Base-by-base conservation (phyloP, 2,797 vertebrate genomes). In the Alauda arvensis region DNA sequence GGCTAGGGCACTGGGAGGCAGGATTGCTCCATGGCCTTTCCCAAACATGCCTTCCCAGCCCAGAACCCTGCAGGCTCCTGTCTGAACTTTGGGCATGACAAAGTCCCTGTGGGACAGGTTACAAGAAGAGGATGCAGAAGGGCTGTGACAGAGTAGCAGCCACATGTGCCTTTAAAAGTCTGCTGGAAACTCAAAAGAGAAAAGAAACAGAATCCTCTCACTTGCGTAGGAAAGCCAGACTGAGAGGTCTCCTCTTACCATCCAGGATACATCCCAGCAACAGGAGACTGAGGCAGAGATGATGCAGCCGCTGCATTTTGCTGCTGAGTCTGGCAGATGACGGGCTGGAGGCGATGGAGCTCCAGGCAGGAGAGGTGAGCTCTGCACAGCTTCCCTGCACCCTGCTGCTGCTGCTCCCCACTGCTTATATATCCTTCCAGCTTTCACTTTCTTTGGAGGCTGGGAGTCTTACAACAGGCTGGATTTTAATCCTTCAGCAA, bases 371-470 rank as follows among this genome's bases (percentile, higher is more conserved):
- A 90, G 74, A 74, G 21, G 26, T 29, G 49, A 77, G 67, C 20
- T 69, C 77, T 45, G 34, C 49, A 53, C 68, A n/a, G 62, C 67
- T 75, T 91, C 52, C 34, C 24, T 23, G 40, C 0, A 0, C 31
- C 62, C 31, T 80, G 43, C 21, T 40, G 55, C 23, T 49, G 12
- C 21, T 60, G 5, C 26, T 83, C 13, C 18, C 20, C 0, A 0
- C 62, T 65, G 75, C 53, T 52, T 82, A 88, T 95, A 92, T 95
- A 94, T 72, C 43, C 48, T 77, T 79, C 51, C 42, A 88, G 82
- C 88, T 95, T 95, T 95, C 94, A 90, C 66, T 94, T 94, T 93
- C 94, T 78, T 83, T 37, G 21, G 43, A 57, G 66, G 3, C 7
- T 66, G 88, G 81, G 40, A 90, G 42, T 29, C 55, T 91, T 85